Percentiles rank a stretch among this genome's conserved stretches.
Evolutionary conservation across 2,888 invertebrate species (phyloP).

Genomic region (Paralinhomoeus sp.): DNA sequence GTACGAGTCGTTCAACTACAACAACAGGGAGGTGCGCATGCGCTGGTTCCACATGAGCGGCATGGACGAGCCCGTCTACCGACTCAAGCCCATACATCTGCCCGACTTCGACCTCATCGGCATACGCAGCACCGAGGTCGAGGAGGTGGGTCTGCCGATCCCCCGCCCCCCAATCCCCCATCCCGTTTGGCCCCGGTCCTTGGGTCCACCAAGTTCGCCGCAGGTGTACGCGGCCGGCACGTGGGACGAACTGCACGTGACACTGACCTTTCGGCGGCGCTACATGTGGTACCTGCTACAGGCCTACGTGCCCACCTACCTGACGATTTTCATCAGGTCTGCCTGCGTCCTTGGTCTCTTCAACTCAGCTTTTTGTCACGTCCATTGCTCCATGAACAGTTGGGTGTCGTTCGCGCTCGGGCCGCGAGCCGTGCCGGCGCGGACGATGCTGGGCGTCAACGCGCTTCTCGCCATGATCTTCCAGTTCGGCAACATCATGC

Average conservation of each 20-base stretch:
- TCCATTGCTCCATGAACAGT: too few species aligned
- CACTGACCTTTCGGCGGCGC: constrained; percentile 17
- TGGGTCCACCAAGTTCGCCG: too few species aligned
- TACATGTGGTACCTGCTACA: constrained; percentile 23
- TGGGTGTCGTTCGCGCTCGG: constrained; percentile 24
- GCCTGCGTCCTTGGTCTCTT: too few species aligned
- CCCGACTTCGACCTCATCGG: constrained; percentile 18
- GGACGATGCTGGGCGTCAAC: constrained; percentile 21
- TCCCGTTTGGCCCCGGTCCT: too few species aligned
- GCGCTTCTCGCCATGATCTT: constrained; percentile 21
- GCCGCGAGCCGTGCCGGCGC: constrained; percentile 19
- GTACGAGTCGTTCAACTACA: constrained; percentile 23
- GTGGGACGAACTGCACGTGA: constrained; percentile 23
- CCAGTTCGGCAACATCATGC: constrained; percentile 19
- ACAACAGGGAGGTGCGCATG: constrained; percentile 20
- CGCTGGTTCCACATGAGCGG: constrained; percentile 8
- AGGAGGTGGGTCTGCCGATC: too few species aligned
- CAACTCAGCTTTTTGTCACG: too few species aligned
- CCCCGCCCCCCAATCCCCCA: too few species aligned
- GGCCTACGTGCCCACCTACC: constrained; percentile 23
- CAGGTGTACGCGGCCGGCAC: neutral
- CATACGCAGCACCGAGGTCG: too few species aligned
- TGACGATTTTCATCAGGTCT: constrained; percentile 21
- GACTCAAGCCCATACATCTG: constrained; percentile 12
- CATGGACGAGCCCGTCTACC: constrained; percentile 10